Conservation (phyloP, 2,888 invertebrate genomes). For the Scrobipalpa atriplicella region DNA sequence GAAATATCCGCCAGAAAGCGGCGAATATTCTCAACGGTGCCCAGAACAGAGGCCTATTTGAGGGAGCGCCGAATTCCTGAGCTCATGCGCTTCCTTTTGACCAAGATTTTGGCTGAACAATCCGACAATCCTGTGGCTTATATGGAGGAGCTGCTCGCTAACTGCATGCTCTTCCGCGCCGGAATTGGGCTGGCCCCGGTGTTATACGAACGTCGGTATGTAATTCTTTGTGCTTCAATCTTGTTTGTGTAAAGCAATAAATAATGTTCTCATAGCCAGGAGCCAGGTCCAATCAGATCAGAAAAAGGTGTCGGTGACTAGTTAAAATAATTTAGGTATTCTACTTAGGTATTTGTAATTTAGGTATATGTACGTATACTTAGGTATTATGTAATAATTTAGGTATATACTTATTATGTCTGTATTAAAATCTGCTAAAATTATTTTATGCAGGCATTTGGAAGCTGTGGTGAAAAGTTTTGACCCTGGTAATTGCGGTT, state of each 20-base stretch:
- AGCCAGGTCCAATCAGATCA: too few relatives aligned
- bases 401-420: not conserved
- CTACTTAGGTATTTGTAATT: too few relatives aligned
- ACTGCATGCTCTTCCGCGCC: slow-evolving; percentile 71
- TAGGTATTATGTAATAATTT: too few relatives aligned
- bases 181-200: slow-evolving; percentile 66
- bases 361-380: too few relatives aligned
- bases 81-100: slow-evolving; percentile 63
- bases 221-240: not conserved
- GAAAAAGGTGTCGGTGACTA: too few relatives aligned
- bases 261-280: too few relatives aligned
- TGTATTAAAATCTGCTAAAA: not conserved
- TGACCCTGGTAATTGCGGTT: slow-evolving; percentile 70
- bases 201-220: slow-evolving; percentile 64
- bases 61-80: slow-evolving; percentile 68
- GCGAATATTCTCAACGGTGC: slow-evolving; percentile 52
- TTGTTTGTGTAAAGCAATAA: too few relatives aligned
- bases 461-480: slow-evolving; percentile 71
- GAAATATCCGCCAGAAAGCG: slow-evolving; percentile 47
- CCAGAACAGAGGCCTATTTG: slow-evolving; percentile 65
- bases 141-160: slow-evolving; percentile 60
- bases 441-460: slow-evolving; percentile 54
- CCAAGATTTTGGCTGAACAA: slow-evolving; percentile 59
- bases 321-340: too few relatives aligned
- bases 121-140: slow-evolving; percentile 53